Evolutionary conservation across 2,797 vertebrate genomes (phyloP), one percentile per base, ranked within the genome.

Genomic region (Clarias fuscus): DNA sequence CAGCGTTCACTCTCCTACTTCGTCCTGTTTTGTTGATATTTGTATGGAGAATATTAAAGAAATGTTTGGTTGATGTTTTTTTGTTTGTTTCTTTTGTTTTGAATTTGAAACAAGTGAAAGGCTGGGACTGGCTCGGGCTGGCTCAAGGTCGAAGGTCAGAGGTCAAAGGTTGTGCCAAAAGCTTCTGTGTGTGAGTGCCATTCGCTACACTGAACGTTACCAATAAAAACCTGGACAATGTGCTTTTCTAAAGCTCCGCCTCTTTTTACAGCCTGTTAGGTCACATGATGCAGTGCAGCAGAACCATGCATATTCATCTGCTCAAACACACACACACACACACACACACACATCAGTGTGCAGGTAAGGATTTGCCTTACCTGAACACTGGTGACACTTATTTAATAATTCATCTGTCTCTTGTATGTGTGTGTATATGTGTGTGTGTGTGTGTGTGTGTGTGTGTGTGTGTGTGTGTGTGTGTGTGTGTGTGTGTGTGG

Each of bases 161-260:
- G 86, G 89, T 88, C 82, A 88, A 86, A 90, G 89, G 89, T 90
- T 72, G 85, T 89, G 89, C 86, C 86, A 83, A 89, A 89, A 83
- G 89, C 89, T 89, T 90, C 81, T 88, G 83, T 80, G 89, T 90
- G 88, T 89, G 86, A 90, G 89, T 84, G 84, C 85, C 86, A 89
- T 86, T 85, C 80, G 86, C 88, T 88, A 89, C 86, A 88, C 89
- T 81, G 88, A 84, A 86, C 88, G 88, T 90, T 90, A 88, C 48
- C 86, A 90, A 90, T 90, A 90, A 89, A 85, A 90, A 89, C 88
- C 87, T 88, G 79, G 86, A 88, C 89, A 86, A 86, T 88, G 87
- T 90, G 88, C 82, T 87, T 90, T 90, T 89, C 75, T 83, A 84
- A 83, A 84, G 71, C 48, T n/a, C 68, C 40, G 88, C 76, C 89